Evolutionary conservation across 2,113 vertebrate species (phyloP).

Genomic region (Varanus komodoensis): DNA sequence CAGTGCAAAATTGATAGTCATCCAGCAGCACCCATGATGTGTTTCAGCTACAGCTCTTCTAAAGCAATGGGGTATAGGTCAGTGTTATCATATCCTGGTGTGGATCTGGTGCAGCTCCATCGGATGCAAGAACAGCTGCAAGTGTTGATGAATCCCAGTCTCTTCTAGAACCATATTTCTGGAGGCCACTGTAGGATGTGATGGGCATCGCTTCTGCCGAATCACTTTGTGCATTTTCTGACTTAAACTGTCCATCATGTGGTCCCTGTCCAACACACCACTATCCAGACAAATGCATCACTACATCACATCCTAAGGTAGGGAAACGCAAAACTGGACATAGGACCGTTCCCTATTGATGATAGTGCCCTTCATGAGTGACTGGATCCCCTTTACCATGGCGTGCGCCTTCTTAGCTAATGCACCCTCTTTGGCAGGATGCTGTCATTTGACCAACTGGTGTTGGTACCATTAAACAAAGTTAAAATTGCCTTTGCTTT

Average conservation of each 20-base stretch:
- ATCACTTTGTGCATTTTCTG: rapidly evolving
- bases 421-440: not conserved
- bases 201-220: not conserved
- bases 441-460: rapidly evolving
- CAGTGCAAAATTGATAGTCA: not conserved
- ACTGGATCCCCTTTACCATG: not conserved
- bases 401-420: not conserved
- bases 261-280: not conserved
- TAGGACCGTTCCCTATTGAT: not conserved
- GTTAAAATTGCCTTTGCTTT: constrained; percentile 33
- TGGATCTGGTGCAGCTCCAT: constrained; percentile 58
- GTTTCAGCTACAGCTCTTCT: constrained; percentile 53
- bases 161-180: not conserved
- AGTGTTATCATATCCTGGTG: constrained; percentile 64
- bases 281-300: not conserved
- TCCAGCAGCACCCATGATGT: constrained; percentile 1
- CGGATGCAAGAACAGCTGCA: not conserved
- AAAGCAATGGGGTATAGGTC: constrained; percentile 66
- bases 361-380: not conserved
- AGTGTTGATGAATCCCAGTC: not conserved
- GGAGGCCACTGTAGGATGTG: constrained; percentile 3
- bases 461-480: constrained; percentile 17
- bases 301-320: not conserved
- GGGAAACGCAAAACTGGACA: not conserved
- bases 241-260: rapidly evolving